Evolutionary conservation across 2,113 vertebrate genomes (phyloP), one percentile per base, ranked within the genome.

Genomic region (Macrotus californicus): DNA sequence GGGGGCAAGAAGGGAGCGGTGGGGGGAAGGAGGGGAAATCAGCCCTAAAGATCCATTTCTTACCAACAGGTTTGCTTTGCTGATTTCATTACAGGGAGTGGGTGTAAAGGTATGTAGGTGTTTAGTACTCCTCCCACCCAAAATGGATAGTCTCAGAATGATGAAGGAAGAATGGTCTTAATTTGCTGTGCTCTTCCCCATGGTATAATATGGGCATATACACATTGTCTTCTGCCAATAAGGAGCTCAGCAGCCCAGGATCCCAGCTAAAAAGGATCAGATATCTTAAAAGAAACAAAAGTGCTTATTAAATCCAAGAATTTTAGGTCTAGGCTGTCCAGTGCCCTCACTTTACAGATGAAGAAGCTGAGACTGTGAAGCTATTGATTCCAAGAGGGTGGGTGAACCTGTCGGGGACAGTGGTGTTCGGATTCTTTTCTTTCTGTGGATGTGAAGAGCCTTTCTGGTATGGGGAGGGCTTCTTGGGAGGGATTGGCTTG

Each of bases 21-120:
- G 3, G 3, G 72, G 18, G 31, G 77, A 83, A 87, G 39, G 79
- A 87, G 56, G 11, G 69, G 26, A 90, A 61, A 18, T 92, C 81
- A 89, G 19, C 41, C 39, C 7, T 22, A 39, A 76, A 70, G 56
- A 36, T 39, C 10, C 6, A 36, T 39, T 43, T 75, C 64, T 84
- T 75, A 43, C 34, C 75, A 91, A 91, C 10, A 34, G 59, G 18
- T 41, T 91, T 86, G 46, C 50, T 93, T 72, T 73, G 50, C 87
- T 89, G 75, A 88, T 70, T 84, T 91, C n/a, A 67, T 70, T 80
- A 34, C 26, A 84, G 31, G n/a, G 36, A 85, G 11, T 18, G 2
- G n/a, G 46, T 87, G 11, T 70, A 83, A 93, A 83, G 79, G 86
- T 73, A 67, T 6, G 16, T 11, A 75, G 24, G 15, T 75, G 4